These are phyloP conservation scores for Eupithecia centaureata DNA, from an alignment of 2,888 invertebrate genomes.

Conservation along the genomic window DNA sequence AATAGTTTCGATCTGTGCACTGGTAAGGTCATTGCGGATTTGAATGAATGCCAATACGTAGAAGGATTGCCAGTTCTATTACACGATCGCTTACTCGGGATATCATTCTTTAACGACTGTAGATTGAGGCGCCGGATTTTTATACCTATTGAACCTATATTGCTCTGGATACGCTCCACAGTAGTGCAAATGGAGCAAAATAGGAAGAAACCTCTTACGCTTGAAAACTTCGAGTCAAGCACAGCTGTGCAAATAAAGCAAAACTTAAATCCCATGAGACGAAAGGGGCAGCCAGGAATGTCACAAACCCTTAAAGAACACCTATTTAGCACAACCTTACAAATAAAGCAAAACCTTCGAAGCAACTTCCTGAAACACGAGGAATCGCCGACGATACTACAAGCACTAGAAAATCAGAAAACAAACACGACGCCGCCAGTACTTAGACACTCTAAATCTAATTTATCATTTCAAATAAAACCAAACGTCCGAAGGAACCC, in stretches of 20 bases:
- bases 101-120: constrained; percentile 47
- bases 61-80: constrained; percentile 62
- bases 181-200: constrained; percentile 31
- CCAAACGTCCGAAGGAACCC: constrained; percentile 5
- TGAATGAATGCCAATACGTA: constrained; percentile 41
- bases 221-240: neutral
- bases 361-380: neutral
- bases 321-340: neutral
- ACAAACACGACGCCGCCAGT: neutral
- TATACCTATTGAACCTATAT: constrained; percentile 49
- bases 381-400: neutral
- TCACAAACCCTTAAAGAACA: neutral
- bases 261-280: neutral
- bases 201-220: constrained; percentile 11
- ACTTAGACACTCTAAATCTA: neutral
- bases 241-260: neutral
- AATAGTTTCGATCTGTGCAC: constrained; percentile 56
- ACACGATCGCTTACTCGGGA: constrained; percentile 54
- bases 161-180: constrained; percentile 55
- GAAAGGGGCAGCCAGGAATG: neutral
- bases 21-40: constrained; percentile 37
- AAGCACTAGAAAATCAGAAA: neutral
- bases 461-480: neutral
- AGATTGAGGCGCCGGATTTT: constrained; percentile 47
- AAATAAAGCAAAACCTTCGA: neutral